Evolutionary conservation across 2,797 vertebrate species (phyloP).

Genomic region (Rhadinocentrus ornatus): DNA sequence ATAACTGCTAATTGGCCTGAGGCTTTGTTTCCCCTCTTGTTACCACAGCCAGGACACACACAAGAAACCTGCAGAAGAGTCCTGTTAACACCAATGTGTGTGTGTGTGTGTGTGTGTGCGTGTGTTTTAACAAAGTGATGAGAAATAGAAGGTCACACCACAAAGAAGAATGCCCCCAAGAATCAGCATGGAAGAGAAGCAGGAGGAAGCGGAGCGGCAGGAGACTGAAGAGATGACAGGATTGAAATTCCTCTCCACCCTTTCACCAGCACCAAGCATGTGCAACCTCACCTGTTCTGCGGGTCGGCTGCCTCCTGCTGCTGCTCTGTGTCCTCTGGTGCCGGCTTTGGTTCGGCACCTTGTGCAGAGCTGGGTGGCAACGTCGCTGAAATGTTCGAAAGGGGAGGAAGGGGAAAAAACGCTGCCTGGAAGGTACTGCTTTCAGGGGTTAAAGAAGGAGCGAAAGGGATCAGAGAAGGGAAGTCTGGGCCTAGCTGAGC

Average conservation of each 20-base stretch:
- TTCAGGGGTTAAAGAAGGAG: conserved; percentile 80
- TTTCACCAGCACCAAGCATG: conserved; percentile 48
- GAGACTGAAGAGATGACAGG: conserved; percentile 45
- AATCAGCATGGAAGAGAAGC: conserved; percentile 50
- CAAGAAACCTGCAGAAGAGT: conserved; percentile 61
- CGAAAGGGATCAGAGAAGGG: conserved; percentile 81
- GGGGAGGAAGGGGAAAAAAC: conserved; percentile 55
- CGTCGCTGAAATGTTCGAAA: conserved; percentile 65
- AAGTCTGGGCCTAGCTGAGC: conserved; percentile 38
- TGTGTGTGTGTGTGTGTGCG: conserved; percentile 29
- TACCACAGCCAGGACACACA: conserved; percentile 64
- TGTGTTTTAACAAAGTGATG: conserved; percentile 40
- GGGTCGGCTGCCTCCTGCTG: conserved; percentile 83
- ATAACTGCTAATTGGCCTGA: conserved; percentile 84
- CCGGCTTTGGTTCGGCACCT: conserved; percentile 59
- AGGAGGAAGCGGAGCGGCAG: conserved; percentile 56
- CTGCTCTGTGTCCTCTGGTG: conserved; percentile 82
- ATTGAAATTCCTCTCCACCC: conserved; percentile 59
- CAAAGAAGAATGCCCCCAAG: conserved; percentile 56
- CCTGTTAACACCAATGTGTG: conserved; percentile 61
- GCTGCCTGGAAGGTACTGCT: conserved; percentile 69
- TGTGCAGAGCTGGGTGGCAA: conserved; percentile 57
- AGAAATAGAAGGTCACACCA: conserved; percentile 69
- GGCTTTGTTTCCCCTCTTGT: conserved; percentile 61
- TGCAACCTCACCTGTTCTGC: conserved; percentile 90